Base-by-base conservation (phyloP, 2,888 invertebrate genomes). In the Chironomus riparius region DNA sequence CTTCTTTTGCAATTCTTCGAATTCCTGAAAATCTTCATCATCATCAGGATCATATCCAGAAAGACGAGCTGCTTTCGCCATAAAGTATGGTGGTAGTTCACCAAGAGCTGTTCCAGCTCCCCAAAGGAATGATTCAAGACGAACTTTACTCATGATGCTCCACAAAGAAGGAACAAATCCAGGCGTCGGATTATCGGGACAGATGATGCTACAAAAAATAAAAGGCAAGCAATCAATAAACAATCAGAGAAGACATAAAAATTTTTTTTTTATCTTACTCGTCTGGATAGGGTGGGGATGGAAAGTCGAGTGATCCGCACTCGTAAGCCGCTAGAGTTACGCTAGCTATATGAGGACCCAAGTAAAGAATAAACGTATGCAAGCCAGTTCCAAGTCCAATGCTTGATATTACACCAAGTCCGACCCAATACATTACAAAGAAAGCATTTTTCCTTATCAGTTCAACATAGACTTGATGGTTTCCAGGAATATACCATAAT, bases 251-350 rank as follows among this genome's bases (percentile, higher is more conserved):
- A 48, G 10, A 13, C 61, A 62, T 18, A 62, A 47, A 47, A 24
- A n/a, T n/a, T n/a, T n/a, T n/a, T n/a, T n/a, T n/a, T 28, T 50
- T 47, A 38, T 86, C 90, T 89, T 83, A 95, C 93, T 97, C 94
- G 82, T 96, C 95, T 22, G 99, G 99, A 87, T 99, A 99, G 0
- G 99, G 99, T 70, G 99, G 99, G 80, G 93, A 91, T 0, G 98
- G 99, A 83, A 99, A 99, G 84, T 97, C 91, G 48, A 98, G 88
- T 24, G 92, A 89, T 70, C 93, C 93, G 83, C 99, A 99, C 85
- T 99, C 98, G 83, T 97, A 98, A 0, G 97, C 99, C 15, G 99
- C 99, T 81, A 99, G 86, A 3, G 99, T 99, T 65, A 99, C 99
- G 77, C 94, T 89, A 77, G 98, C 98, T 86, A 99, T 99, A 83